A percentile compares a stretch with the other conserved stretches of the same genome.
phyloP scores from a whole-genome alignment of 2,113 vertebrate species.

The Syngnathus scovelli region DNA sequence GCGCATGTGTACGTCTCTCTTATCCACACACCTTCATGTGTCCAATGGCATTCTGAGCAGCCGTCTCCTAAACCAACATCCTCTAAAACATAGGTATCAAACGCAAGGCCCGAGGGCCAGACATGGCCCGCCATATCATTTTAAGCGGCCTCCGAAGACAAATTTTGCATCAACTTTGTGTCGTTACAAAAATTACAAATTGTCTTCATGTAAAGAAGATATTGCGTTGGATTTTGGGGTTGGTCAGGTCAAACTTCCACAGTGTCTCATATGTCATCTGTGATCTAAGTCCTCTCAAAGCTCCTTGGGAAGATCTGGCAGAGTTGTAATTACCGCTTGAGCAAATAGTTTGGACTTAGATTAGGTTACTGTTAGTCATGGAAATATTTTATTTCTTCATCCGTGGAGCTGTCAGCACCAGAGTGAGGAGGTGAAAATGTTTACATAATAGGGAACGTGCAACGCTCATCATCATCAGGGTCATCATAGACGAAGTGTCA shows the following conservation, averaged over 20 bases:
- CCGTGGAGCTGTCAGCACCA: background rate
- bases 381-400: conserved; percentile 25
- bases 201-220: too few relatives aligned
- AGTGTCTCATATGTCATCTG: background rate
- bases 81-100: background rate
- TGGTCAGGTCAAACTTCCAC: conserved; percentile 18
- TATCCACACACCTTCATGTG: conserved; percentile 12
- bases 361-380: conserved; percentile 31
- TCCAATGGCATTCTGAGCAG: conserved; percentile 22
- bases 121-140: too few relatives aligned
- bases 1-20: background rate
- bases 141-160: too few relatives aligned
- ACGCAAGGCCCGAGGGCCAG: too few relatives aligned
- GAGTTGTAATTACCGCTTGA: conserved; percentile 36
- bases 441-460: conserved; percentile 9
- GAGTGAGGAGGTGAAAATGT: conserved; percentile 53
- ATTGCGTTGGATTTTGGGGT: background rate
- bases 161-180: too few relatives aligned
- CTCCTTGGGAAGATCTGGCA: conserved; percentile 20
- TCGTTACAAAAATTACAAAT: too few relatives aligned
- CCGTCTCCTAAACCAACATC: background rate
- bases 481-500: too few relatives aligned
- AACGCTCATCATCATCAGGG: too few relatives aligned
- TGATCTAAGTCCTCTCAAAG: conserved; percentile 25
- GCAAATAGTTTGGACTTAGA: conserved; percentile 42